Base-by-base conservation (phyloP, 1,140 invertebrate species). In the Steinernema feltiae region DNA sequence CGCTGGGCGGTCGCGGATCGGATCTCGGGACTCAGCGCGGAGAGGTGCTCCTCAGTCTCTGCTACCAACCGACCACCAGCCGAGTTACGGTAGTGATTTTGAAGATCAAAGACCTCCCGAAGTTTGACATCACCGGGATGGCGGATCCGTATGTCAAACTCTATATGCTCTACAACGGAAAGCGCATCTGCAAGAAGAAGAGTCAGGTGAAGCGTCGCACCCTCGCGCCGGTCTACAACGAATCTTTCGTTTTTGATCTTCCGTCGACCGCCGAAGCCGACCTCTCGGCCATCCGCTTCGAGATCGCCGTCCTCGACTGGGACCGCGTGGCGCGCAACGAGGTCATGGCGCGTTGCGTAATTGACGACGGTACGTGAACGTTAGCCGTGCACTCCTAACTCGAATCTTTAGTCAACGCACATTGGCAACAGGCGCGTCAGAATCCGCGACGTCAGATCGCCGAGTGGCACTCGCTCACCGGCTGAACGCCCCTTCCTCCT, bases 151-250 rank as follows among this genome's bases (percentile, higher is more conserved):
- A 91, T 81, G 95, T 98, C 1, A 99, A 99, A 87, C 94, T 99
- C 84, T 98, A 98, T 88, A 89, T 99, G 80, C 89, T 97, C 3
- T 94, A 93, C 87, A 96, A 98, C 87, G 93, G 93, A n/a, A 94
- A 98, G 87, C 91, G 95, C 75, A 94, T 99, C 79, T 93, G 94
- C 48, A 99, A 98, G 89, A 98, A 98, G 90, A 98, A 98, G 89
- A 99, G 97, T 0, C 95, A 97, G 85, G 94, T 98, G 30, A 98
- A 98, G 89, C 98, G 97, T 87, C 91, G 94, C 32, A 98, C 96
- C 1, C 89, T 97, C 72, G 97, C 95, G 88, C 97, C 97, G 0
- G 94, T 99, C 69, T 99, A 97, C 89, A 99, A 99, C 88, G 96
- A 99, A 88, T 95, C 93, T 24, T 98, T 91, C 84, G 87, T 90